These are phyloP conservation scores for Scarus forsteni DNA, from an alignment of 2,797 vertebrate species.

Conservation along the genomic window DNA sequence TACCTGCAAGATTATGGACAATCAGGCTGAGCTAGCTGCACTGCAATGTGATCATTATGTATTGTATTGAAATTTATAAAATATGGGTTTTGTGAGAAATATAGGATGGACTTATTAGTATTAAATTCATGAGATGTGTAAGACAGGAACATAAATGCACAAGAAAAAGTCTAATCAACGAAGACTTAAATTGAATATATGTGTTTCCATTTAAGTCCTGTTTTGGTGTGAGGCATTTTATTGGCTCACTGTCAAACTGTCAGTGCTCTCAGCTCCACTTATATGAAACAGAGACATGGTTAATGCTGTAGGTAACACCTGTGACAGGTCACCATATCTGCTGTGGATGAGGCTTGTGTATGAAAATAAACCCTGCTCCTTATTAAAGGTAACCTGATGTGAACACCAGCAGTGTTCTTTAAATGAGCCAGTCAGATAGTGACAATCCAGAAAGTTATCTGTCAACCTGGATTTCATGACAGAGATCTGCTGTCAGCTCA, in stretches of 20 bases:
- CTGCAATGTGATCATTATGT: too few relatives aligned
- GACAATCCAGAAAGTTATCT: slow-evolving; percentile 7
- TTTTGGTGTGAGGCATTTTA: background rate
- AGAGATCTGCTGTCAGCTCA: slow-evolving; percentile 37
- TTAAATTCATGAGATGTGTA: background rate
- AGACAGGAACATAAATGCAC: background rate
- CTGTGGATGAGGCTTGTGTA: background rate
- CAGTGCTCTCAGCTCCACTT: background rate
- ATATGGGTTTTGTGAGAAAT: too few relatives aligned
- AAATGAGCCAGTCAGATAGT: background rate
- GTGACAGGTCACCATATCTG: slow-evolving; percentile 7
- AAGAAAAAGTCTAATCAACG: background rate
- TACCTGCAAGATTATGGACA: too few relatives aligned
- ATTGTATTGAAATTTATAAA: too few relatives aligned
- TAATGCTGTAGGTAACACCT: slow-evolving; percentile 2
- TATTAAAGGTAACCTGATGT: background rate
- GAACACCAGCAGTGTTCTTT: slow-evolving; percentile 1
- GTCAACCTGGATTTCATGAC: slow-evolving; percentile 18
- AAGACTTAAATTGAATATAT: background rate
- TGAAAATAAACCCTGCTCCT: slow-evolving; percentile 1
- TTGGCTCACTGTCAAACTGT: slow-evolving; percentile 5
- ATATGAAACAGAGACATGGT: background rate
- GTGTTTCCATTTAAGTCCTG: background rate
- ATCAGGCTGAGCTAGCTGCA: too few relatives aligned
- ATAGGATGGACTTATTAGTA: background rate